phyloP scores from a whole-genome alignment of 2,113 vertebrate species.

The Fulmarus glacialis region DNA sequence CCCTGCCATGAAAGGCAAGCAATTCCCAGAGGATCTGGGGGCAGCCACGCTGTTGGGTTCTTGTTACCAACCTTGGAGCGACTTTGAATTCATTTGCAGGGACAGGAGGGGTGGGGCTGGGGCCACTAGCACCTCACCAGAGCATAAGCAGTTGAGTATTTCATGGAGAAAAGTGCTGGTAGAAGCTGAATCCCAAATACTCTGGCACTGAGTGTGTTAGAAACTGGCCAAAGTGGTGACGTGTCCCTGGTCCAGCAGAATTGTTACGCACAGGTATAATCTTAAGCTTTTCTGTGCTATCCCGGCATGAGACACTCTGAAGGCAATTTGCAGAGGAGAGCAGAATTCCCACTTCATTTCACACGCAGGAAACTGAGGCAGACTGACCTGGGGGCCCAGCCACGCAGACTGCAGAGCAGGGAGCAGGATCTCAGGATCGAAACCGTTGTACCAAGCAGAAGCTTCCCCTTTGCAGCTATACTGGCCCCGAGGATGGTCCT shows the following conservation, averaged over 20 bases:
- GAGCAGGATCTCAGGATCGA: not conserved
- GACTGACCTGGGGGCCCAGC: not conserved
- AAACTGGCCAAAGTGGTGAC: not conserved
- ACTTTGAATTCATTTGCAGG: not conserved
- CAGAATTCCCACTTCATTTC: not conserved
- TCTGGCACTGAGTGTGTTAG: not conserved
- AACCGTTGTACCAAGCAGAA: not conserved
- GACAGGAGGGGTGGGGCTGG: no score
- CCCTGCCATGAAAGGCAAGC: not conserved
- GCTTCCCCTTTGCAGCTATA: not conserved
- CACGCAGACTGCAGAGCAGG: not conserved
- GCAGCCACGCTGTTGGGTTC: fast-evolving
- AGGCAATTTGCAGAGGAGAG: not conserved
- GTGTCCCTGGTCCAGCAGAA: not conserved
- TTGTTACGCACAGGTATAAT: not conserved
- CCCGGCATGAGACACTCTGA: not conserved
- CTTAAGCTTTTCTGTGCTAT: not conserved
- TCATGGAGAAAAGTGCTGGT: not conserved
- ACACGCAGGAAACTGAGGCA: not conserved
- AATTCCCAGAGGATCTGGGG: not conserved
- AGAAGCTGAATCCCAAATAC: not conserved
- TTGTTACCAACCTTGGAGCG: not conserved
- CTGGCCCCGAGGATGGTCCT: not conserved
- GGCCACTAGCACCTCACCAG: not conserved
- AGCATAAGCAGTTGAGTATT: not conserved